Percentiles rank a stretch among this genome's conserved stretches.
phyloP scores from a whole-genome alignment of 2,888 invertebrate genomes.

The Steromphala cineraria region DNA sequence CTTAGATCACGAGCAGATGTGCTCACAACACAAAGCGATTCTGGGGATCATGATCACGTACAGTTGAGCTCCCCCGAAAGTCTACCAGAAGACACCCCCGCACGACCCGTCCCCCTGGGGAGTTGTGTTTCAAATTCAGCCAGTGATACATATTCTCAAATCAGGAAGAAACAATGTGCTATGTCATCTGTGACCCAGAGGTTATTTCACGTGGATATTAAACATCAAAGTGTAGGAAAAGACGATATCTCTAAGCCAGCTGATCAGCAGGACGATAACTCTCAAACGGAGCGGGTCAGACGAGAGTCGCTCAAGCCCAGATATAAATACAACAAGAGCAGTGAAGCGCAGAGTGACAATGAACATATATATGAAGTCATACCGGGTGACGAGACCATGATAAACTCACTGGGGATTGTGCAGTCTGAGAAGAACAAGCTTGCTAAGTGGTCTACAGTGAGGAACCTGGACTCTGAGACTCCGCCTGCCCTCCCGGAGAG shows the following conservation, averaged over 20 bases:
- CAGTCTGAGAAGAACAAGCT: background rate
- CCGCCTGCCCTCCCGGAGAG: slow-evolving; percentile 37
- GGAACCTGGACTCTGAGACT: background rate
- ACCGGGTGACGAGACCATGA: slow-evolving; percentile 25
- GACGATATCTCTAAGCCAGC: slow-evolving; percentile 8
- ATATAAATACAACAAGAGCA: background rate
- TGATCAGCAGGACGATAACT: slow-evolving; percentile 8
- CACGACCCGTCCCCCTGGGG: background rate
- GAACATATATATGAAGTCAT: slow-evolving; percentile 39
- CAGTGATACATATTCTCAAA: background rate
- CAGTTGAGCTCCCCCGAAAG: background rate
- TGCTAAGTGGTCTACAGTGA: background rate
- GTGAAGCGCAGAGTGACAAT: slow-evolving; percentile 21
- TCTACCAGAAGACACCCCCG: slow-evolving; percentile 3
- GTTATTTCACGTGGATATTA: background rate
- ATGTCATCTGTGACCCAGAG: background rate
- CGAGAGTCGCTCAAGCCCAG: background rate
- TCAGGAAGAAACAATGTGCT: slow-evolving; percentile 17
- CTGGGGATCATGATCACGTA: background rate
- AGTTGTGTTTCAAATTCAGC: background rate
- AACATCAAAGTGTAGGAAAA: background rate
- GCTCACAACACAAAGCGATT: slow-evolving; percentile 1
- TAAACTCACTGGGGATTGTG: background rate
- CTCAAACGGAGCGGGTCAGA: background rate
- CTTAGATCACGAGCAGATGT: background rate